phyloP scores from a whole-genome alignment of 1,140 invertebrate species.

The honey bee (Apis mellifera) region DNA sequence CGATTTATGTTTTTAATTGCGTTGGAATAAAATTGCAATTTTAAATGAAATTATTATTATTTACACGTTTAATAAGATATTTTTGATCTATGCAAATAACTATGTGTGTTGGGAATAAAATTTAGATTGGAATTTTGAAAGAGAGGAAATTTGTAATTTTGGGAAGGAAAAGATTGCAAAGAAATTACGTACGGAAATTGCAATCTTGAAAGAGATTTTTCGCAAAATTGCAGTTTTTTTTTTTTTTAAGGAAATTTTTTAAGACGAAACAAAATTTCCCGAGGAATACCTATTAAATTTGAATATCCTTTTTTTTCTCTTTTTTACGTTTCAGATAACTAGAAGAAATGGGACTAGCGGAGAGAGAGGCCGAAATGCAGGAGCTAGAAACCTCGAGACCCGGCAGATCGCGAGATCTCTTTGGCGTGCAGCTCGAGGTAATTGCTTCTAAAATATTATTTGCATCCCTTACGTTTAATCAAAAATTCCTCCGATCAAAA shows the following conservation, averaged over 20 bases:
- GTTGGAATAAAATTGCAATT: too few relatives aligned
- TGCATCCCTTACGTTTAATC: too few relatives aligned
- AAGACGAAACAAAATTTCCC: too few relatives aligned
- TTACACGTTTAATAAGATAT: too few relatives aligned
- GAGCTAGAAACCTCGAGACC: conserved; percentile 74
- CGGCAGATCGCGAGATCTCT: conserved; percentile 83
- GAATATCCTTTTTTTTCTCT: not conserved
- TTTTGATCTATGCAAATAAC: not conserved
- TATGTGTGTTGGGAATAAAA: too few relatives aligned
- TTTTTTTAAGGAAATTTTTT: too few relatives aligned
- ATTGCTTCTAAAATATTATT: conserved; percentile 53
- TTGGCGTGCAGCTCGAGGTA: conserved; percentile 85
- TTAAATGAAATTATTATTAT: too few relatives aligned
- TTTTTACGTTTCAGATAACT: conserved; percentile 52
- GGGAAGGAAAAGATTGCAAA: too few relatives aligned
- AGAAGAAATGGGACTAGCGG: conserved; percentile 76
- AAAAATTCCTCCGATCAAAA: too few relatives aligned
- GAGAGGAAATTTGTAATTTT: not conserved
- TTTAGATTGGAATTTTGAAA: not conserved
- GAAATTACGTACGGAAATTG: too few relatives aligned
- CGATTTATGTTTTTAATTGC: not conserved
- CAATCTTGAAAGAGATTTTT: too few relatives aligned
- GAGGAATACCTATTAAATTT: not conserved
- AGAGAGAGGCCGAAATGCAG: conserved; percentile 75
- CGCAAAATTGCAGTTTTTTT: too few relatives aligned